Evolutionary conservation across 2,113 vertebrate species (phyloP).

Genomic region (Ceratotherium simum): DNA sequence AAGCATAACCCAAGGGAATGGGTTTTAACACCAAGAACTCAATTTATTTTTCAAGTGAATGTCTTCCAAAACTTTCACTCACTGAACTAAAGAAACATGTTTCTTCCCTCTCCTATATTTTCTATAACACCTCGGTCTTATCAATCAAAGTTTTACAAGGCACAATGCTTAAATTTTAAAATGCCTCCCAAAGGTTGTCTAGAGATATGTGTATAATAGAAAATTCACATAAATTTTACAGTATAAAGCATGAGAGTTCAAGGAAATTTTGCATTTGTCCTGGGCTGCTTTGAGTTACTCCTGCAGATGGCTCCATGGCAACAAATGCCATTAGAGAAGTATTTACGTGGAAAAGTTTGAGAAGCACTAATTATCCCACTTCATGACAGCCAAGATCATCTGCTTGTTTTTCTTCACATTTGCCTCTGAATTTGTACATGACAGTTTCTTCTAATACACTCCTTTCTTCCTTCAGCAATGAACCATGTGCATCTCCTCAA

Average conservation of each 20-base stretch:
- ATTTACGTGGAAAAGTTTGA: background rate
- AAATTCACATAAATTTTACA: background rate
- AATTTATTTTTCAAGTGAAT: constrained; percentile 20
- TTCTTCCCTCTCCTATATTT: background rate
- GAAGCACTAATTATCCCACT: background rate
- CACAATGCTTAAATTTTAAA: background rate
- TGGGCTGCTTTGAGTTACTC: background rate
- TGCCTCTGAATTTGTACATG: background rate
- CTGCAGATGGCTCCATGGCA: background rate
- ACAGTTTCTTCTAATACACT: background rate
- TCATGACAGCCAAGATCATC: background rate
- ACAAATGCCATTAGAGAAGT: background rate
- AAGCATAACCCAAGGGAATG: background rate
- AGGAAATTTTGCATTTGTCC: background rate
- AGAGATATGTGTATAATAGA: background rate
- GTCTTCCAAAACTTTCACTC: background rate
- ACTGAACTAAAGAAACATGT: background rate
- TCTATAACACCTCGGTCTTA: background rate
- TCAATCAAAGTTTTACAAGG: background rate
- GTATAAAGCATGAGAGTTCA: background rate
- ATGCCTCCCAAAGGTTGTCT: background rate
- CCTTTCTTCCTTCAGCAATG: background rate
- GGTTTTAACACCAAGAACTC: background rate
- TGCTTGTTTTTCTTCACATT: background rate
- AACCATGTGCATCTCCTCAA: background rate